Base-by-base conservation (phyloP, 2,888 invertebrate species). In the Macrosiphum euphorbiae region DNA sequence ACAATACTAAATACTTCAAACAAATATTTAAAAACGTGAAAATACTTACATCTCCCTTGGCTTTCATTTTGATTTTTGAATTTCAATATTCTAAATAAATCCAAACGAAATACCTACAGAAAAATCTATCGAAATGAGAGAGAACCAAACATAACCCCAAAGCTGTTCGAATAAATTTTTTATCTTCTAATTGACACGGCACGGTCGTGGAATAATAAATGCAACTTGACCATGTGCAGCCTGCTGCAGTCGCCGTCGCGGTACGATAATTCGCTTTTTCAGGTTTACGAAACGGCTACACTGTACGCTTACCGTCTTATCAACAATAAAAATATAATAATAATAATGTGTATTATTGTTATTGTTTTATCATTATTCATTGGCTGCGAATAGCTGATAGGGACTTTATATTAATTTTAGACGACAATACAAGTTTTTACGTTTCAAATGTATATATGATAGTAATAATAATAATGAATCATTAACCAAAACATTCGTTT, bases 41-140 rank as follows among this genome's bases (percentile, higher is more conserved):
- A 88, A 92, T 84, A 95, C 95, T 96, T 95, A 98, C 98, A 97
- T 98, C 97, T 97, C 98, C 98, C 97, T 98, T 98, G 95, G 98
- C 98, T 97, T 98, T 98, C 98, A 98, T 98, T 96, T 96, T 97
- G 50, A 89, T 86, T 95, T 44, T 26, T 97, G 50, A 89, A 88
- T 95, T 44, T 26, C 1, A 61, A 52, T 35, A 55, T n/a, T 55
- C 28, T 44, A 35, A 13, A 44, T 7, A 41, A 52, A 3, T 41
- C 58, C 58, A 55, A 58, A 41, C 20, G 26, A 87, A 78, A 58
- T 26, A 5, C 16, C 61, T 41, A 67, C 44, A 3, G 52, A 41
- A 88, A 52, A 88, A 55, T 44, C 24, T n/a, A 44, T 44, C 11
- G 47, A 90, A 90, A 85, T 85, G 85, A 89, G 35, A 86, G 91